Evolutionary conservation across 2,797 vertebrate species (phyloP).

Genomic region (Parauchenoglanis ngamensis): DNA sequence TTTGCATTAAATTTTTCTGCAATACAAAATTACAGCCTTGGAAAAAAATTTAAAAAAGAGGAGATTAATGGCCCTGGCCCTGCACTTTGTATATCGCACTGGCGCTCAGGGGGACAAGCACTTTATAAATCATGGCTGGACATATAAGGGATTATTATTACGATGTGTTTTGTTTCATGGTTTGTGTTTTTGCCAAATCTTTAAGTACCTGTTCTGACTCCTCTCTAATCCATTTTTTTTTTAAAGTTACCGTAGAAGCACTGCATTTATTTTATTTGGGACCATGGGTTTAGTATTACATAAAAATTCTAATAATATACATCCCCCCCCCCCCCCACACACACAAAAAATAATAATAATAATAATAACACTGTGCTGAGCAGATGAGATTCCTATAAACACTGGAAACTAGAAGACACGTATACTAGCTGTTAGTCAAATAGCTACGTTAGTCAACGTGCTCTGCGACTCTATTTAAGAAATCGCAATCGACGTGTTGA

Average conservation of each 20-base stretch:
- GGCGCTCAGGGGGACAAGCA: slow-evolving; percentile 75
- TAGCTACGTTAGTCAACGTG: not conserved
- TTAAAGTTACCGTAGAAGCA: slow-evolving; percentile 58
- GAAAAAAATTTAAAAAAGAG: slow-evolving; percentile 63
- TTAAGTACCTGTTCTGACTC: slow-evolving; percentile 63
- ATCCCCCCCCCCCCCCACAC: not conserved
- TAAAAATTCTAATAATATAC: slow-evolving; percentile 6
- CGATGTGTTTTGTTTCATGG: slow-evolving; percentile 68
- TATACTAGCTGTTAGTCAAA: not conserved
- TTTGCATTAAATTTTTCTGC: slow-evolving; percentile 80
- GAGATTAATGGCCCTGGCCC: slow-evolving; percentile 80
- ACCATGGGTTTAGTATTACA: slow-evolving; percentile 28
- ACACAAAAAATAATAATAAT: not conserved
- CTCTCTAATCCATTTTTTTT: slow-evolving; percentile 69
- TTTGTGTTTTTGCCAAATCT: slow-evolving; percentile 70
- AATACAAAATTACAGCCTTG: slow-evolving; percentile 79
- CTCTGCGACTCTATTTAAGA: not conserved
- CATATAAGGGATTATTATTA: slow-evolving; percentile 71
- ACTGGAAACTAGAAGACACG: not conserved
- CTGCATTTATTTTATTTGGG: slow-evolving; percentile 17
- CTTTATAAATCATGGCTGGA: slow-evolving; percentile 84
- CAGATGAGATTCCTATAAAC: slow-evolving; percentile 8
- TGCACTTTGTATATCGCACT: slow-evolving; percentile 75
- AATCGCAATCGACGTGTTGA: not conserved
- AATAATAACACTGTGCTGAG: not conserved